Percentiles rank a stretch among this genome's conserved stretches.
Evolutionary conservation across 2,113 vertebrate genomes (phyloP).

Genomic region (Spea multiplicata): DNA sequence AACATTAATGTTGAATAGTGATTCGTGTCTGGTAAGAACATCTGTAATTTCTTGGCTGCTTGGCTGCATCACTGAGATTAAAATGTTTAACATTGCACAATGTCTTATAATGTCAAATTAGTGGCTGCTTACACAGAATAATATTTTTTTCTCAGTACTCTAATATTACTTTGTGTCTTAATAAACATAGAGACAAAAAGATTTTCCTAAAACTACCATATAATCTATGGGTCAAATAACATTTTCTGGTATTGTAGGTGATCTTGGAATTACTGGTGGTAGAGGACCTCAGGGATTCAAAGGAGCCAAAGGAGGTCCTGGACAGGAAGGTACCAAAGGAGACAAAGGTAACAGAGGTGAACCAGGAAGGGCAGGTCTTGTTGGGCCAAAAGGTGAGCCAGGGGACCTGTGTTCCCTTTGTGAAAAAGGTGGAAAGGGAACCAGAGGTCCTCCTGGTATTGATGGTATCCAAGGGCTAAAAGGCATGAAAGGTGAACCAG

Average conservation of each 20-base stretch:
- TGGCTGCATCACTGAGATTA: too few relatives aligned
- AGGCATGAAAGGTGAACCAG: conserved; percentile 17
- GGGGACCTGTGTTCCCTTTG: conserved; percentile 13
- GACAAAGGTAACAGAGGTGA: neutral
- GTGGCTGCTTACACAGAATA: too few relatives aligned
- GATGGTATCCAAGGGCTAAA: neutral
- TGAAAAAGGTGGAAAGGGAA: conserved; percentile 37
- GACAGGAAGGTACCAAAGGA: conserved; percentile 3
- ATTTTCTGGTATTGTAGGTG: conserved; percentile 18
- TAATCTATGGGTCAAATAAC: too few relatives aligned
- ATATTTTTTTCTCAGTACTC: too few relatives aligned
- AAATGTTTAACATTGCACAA: too few relatives aligned
- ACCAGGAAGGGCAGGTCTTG: neutral
- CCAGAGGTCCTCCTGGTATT: conserved; percentile 8
- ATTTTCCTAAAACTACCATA: too few relatives aligned
- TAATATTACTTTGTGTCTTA: too few relatives aligned
- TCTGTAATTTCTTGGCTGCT: too few relatives aligned
- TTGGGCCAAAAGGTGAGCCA: conserved; percentile 14
- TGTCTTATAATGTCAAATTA: too few relatives aligned
- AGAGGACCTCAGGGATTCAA: conserved; percentile 27
- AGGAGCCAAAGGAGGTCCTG: neutral
- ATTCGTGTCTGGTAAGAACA: too few relatives aligned
- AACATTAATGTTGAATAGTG: too few relatives aligned
- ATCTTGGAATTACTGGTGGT: conserved; percentile 5
- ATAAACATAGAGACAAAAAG: too few relatives aligned